Evolutionary conservation across 2,797 vertebrate genomes (phyloP), one percentile per base, ranked within the genome.

Genomic region (Hippocampus kuda): DNA sequence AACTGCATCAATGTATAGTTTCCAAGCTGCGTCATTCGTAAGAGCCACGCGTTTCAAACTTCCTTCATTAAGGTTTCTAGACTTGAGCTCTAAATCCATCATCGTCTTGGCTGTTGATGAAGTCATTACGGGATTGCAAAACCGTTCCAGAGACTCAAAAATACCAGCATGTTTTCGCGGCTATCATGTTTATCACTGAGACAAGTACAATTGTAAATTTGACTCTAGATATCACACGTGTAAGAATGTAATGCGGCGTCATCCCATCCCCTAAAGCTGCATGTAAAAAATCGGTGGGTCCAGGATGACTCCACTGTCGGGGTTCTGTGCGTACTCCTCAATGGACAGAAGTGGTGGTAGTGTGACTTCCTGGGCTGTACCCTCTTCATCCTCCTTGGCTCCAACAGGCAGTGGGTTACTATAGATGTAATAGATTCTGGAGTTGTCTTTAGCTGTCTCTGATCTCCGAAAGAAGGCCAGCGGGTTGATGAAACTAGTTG

Each of bases 381-480:
- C 75, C 48, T 84, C 84, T 42, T 87, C 83, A 0, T 88, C 87
- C 44, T 91, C 88, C 65, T 85, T 86, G 61, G 83, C 56, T n/a
- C 86, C 86, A 1, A 90, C 74, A 4, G 89, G 84, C 73, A 88
- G 81, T 0, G 90, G 90, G 80, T 92, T 91, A 62, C 85, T 90
- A 79, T 91, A 91, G 79, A 91, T 92, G 81, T 89, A 92, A 68
- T 88, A 92, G 86, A 92, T 89, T 51, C 73, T 75, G 42, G 87
- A 83, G 79, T 85, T 82, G 74, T 89, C 85, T 68, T 79, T 84
- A 0, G 76, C 67, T 3, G 62, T 48, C 24, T 88, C 83, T 2
- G 79, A 67, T 68, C 76, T 82, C 60, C 77, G 86, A 77, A 90
- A 82, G 71, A 86, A 77, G 67, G 83, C 59, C 1, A 88, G 78